Evolutionary conservation across 1,140 invertebrate genomes (phyloP), one percentile per base, ranked within the genome.

Genomic region (Pomacea maculata): DNA sequence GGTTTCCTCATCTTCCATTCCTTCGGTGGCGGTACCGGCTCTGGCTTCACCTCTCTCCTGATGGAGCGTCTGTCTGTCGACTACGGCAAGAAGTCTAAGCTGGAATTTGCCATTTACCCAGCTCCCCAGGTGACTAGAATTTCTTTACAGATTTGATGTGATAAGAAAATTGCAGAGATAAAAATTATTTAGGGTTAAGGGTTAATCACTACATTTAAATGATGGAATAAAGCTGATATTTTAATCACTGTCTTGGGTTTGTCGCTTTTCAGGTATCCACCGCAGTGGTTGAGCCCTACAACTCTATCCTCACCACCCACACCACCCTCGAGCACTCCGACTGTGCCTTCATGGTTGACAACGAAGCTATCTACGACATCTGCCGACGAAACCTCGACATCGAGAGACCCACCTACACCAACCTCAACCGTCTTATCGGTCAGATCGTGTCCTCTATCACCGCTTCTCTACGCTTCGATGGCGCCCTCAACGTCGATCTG

Each of bases 361-460:
- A 95, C 90, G 96, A 97, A 90, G 96, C 96, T 83, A 97, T 97
- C 88, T 97, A 97, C 85, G 96, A 97, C 89, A 97, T 97, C 90
- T 97, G 96, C 92, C 93, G 95, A 3, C 93, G 94, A 78, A 93
- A 93, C 77, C 89, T 96, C 45, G 94, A 95, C 85, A 94, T 95
- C 5, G 93, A 93, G 6, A 91, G 94, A 55, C 95, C 96, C 15
- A 96, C 95, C 4, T 90, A 89, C 85, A 87, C 83, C 45, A 91
- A 91, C 83, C 82, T 91, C 45, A 91, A 91, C 83, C 83, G 91
- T 61, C 83, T 92, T n/a, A 88, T 92, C 74, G 88, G 88, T 73
- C 91, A 93, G 91, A 94, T 95, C 85, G 90, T 91, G 55, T 93
- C 93, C 15, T 93, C 94, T 7, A 93, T 94, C 75, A 94, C 94